These are phyloP conservation scores for Crotalus horridus DNA, from an alignment of 2,113 vertebrate species.

Conservation along the genomic window DNA sequence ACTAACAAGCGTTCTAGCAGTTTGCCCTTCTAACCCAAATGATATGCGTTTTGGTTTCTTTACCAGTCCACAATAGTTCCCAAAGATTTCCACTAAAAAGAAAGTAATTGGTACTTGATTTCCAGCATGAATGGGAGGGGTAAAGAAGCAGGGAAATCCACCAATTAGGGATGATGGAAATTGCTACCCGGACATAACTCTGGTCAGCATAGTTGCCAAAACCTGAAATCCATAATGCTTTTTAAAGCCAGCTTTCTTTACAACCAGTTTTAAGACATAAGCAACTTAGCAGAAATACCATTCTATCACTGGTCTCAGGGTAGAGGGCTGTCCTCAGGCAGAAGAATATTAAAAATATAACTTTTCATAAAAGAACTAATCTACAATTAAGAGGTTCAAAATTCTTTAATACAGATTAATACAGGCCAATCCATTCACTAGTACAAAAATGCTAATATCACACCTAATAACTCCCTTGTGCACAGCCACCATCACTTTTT, in stretches of 20 bases:
- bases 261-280: background rate
- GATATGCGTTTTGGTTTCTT: background rate
- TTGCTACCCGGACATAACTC: background rate
- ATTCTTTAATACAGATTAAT: background rate
- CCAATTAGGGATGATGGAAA: background rate
- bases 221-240: background rate
- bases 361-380: background rate
- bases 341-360: background rate
- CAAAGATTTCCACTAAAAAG: background rate
- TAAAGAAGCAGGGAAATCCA: background rate
- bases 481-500: background rate
- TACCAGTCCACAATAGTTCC: background rate
- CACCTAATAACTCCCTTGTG: background rate
- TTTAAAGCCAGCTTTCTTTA: background rate
- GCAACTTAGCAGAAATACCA: background rate
- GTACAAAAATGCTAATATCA: background rate
- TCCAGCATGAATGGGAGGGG: background rate
- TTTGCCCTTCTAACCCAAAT: background rate
- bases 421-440: background rate
- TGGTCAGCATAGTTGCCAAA: background rate
- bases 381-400: background rate
- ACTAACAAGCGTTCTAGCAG: background rate
- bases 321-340: background rate
- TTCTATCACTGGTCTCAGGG: background rate
- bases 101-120: background rate